Percentiles rank a stretch among this genome's conserved stretches.
These are phyloP conservation scores for Macheiramphus alcinus DNA, from an alignment of 2,113 vertebrate species.

Conservation along the genomic window DNA sequence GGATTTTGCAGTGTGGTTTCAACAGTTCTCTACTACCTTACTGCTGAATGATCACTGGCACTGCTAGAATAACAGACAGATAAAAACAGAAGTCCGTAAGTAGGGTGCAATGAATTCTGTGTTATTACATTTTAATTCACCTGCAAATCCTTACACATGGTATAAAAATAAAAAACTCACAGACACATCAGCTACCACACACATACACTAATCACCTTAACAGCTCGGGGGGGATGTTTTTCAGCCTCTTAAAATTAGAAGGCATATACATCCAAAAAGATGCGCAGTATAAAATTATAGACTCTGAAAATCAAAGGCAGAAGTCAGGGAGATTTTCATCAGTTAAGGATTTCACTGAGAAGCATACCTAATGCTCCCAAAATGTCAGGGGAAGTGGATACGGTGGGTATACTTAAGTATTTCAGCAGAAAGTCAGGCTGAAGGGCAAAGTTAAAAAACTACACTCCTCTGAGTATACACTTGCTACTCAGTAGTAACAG, in stretches of 20 bases:
- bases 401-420: accelerated
- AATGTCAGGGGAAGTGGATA: neutral
- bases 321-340: neutral
- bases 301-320: neutral
- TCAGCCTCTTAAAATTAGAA: neutral
- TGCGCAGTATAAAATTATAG: neutral
- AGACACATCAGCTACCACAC: neutral
- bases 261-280: neutral
- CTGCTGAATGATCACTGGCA: neutral
- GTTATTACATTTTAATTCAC: neutral
- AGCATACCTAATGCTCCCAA: neutral
- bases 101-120: neutral
- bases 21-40: neutral
- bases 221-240: neutral
- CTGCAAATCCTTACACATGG: neutral
- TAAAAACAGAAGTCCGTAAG: neutral
- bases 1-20: neutral
- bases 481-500: neutral
- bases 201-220: neutral
- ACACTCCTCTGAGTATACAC: neutral
- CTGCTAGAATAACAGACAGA: neutral
- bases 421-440: neutral
- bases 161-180: neutral
- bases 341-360: neutral
- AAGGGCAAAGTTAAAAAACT: neutral